Evolutionary conservation across 2,113 vertebrate genomes (phyloP).

Genomic region (Bufo gargarizans): DNA sequence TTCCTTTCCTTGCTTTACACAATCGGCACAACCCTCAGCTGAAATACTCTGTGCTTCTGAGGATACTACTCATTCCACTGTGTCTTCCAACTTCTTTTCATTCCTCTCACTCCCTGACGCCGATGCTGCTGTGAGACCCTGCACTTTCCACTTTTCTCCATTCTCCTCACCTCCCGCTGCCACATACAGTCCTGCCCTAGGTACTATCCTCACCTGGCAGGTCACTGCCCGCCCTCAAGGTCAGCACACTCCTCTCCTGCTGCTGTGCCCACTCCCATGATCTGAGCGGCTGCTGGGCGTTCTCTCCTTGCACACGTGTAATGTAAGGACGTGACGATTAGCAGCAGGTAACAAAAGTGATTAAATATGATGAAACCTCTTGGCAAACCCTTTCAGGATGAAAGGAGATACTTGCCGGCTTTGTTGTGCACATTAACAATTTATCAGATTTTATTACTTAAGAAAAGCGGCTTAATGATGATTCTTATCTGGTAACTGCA

Average conservation of each 20-base stretch:
- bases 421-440: slow-evolving; percentile 22
- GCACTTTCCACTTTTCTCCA: too few relatives aligned
- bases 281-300: neutral
- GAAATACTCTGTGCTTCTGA: neutral
- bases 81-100: too few relatives aligned
- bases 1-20: too few relatives aligned
- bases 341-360: neutral
- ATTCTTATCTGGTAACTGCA: neutral
- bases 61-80: too few relatives aligned
- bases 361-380: neutral
- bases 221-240: too few relatives aligned
- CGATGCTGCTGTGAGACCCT: too few relatives aligned
- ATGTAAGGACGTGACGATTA: neutral
- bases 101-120: too few relatives aligned
- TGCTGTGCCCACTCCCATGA: neutral
- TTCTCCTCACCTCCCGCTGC: too few relatives aligned
- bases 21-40: too few relatives aligned
- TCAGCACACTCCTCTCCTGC: neutral
- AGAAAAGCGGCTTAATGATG: slow-evolving; percentile 8
- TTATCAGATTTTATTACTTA: slow-evolving; percentile 20
- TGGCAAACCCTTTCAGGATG: neutral
- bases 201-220: too few relatives aligned
- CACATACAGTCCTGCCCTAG: too few relatives aligned
- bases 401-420: neutral
- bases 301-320: neutral